Conservation (phyloP, 2,113 vertebrate genomes). For the Equus przewalskii region DNA sequence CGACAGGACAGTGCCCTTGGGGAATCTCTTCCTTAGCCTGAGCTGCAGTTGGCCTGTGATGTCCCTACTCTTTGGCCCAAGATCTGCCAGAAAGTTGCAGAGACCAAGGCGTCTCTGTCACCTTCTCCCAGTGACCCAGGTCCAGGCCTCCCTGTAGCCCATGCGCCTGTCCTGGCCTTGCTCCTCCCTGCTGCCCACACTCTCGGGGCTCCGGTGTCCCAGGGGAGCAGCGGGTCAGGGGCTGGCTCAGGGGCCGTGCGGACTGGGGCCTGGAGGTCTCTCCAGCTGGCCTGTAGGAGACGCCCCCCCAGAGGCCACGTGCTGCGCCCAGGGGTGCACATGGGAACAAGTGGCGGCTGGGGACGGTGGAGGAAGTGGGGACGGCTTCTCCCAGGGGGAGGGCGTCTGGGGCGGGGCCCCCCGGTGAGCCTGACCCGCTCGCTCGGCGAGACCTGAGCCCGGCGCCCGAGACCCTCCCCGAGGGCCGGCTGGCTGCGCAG, state of each 20-base stretch:
- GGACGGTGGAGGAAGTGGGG: background rate
- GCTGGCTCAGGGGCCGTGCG: rapidly evolving
- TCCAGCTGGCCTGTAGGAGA: background rate
- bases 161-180: too few species aligned
- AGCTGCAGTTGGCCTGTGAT: background rate
- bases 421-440: too few species aligned
- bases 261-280: background rate
- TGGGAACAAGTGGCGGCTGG: background rate
- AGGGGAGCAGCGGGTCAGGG: background rate
- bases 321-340: background rate
- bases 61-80: background rate
- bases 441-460: background rate
- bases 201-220: background rate
- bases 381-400: slow-evolving; percentile 15
- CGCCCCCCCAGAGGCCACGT: background rate
- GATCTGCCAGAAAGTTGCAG: background rate
- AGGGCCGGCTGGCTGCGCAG: background rate
- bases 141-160: too few species aligned
- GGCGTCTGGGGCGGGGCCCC: background rate
- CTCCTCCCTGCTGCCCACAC: background rate
- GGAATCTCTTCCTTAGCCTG: background rate
- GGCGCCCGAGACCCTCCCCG: too few species aligned
- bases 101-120: background rate
- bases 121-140: background rate
- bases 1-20: too few species aligned